Evolutionary conservation across 2,888 invertebrate genomes (phyloP), one percentile per base, ranked within the genome.

Genomic region (Drosophila longiperda): DNA sequence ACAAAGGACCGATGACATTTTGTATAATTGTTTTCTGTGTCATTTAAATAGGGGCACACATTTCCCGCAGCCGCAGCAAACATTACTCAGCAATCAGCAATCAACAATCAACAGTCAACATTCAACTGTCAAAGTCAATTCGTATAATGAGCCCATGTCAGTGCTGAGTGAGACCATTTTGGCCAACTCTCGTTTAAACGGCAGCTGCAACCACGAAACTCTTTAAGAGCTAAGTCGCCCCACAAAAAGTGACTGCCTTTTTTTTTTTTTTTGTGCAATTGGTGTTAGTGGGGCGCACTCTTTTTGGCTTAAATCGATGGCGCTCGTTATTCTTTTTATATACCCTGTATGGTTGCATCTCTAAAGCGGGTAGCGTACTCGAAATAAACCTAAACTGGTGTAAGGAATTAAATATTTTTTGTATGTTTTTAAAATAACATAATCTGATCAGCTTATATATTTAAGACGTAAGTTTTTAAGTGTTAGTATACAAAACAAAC

Each of bases 1-100:
- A 49, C 45, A 62, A 53, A 54, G 29, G 36, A 5, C 55, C 45
- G 45, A 45, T 32, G 40, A 52, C 61, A 77, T 73, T 73, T 77
- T 77, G 73, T 69, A 59, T 65, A 77, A 77, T 77, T 77, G 65
- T 62, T 77, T 73, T 77, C 33, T 36, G 62, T 38, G 70, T 40
- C 36, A 42, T 38, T 49, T 57, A 29, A 32, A 45, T 12, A 26
- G 55, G n/a, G 57, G 15, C 64, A 64, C 61, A 38, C 64, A 52
- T 53, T 52, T 53, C 34, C 40, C 53, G 11, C 36, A 7, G 32
- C 33, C 7, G 69, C n/a, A n/a, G 33, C 54, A 40, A n/a, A 55
- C 58, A 50, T 58, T 62, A 45, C 29, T 60, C 57, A 50, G 49
- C 62, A 49, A 42, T 59, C 59, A 53, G 38, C 74, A 60, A 42